Conservation (phyloP, 2,113 vertebrate genomes). For the Condylura cristata region DNA sequence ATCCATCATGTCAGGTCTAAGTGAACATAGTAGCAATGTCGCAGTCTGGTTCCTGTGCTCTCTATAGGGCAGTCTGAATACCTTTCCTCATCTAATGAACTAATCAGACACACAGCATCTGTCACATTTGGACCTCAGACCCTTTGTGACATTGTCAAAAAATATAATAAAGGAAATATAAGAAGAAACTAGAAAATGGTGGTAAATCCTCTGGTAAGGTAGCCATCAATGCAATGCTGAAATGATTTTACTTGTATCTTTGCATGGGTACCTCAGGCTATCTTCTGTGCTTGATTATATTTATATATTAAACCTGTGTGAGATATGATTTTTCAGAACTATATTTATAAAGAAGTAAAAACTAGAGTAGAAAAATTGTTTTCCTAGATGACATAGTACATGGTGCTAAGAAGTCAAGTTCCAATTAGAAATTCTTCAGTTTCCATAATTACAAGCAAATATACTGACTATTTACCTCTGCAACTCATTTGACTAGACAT, state of each 20-base stretch:
- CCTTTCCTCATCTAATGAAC: conserved; percentile 22
- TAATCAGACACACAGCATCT: conserved; percentile 38
- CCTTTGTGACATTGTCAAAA: background rate
- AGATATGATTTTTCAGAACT: background rate
- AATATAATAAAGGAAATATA: background rate
- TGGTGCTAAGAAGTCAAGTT: background rate
- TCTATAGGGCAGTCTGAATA: conserved; percentile 26
- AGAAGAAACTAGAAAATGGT: background rate
- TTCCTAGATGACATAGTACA: background rate
- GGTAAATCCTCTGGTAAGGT: background rate
- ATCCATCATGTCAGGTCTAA: conserved; percentile 35
- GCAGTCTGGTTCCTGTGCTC: conserved; percentile 6
- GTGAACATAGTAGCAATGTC: conserved; percentile 30
- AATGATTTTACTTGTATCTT: conserved; percentile 33
- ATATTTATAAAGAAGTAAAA: conserved; percentile 11
- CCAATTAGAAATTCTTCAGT: background rate
- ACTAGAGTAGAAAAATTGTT: background rate
- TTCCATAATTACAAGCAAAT: background rate
- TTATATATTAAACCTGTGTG: background rate
- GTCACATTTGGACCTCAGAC: background rate
- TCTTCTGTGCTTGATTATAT: conserved; percentile 16
- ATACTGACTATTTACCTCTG: background rate
- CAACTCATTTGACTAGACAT: background rate
- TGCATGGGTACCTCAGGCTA: background rate
- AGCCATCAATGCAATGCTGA: background rate